Percentiles rank a stretch among this genome's conserved stretches.
These are phyloP conservation scores for Petroica traversi DNA, from an alignment of 2,113 vertebrate genomes.

Conservation along the genomic window DNA sequence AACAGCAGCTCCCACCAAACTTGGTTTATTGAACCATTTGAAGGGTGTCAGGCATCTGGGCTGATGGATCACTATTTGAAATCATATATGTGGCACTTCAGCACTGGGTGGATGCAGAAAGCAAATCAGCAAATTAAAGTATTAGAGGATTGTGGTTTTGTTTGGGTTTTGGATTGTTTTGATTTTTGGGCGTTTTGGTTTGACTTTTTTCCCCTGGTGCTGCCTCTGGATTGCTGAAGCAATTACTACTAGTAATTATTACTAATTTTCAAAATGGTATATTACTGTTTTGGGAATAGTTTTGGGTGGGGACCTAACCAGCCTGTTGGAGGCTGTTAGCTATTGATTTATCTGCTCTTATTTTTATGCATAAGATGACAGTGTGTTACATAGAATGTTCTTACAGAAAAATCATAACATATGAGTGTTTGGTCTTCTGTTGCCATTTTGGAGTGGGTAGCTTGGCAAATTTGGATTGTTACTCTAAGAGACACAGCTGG, in stretches of 20 bases:
- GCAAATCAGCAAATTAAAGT: not conserved
- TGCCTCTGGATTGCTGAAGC: not conserved
- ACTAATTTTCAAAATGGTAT: fast-evolving
- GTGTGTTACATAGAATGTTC: not conserved
- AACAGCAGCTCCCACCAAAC: not conserved
- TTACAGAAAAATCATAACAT: not conserved
- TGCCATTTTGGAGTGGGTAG: not conserved
- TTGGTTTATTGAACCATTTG: not conserved
- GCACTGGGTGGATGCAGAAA: not conserved
- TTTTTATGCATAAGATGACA: not conserved
- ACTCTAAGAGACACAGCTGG: not conserved
- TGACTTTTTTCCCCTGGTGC: not conserved
- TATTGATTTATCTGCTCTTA: not conserved
- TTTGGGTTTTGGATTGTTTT: not conserved
- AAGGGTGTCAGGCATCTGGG: fast-evolving
- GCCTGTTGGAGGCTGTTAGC: not conserved
- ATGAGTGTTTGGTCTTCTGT: not conserved
- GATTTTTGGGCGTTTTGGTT: fast-evolving
- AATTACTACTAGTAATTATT: not conserved
- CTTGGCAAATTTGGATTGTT: not conserved
- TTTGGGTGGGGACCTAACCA: not conserved
- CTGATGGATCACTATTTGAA: too few species aligned
- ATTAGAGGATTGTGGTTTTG: not conserved
- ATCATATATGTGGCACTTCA: not conserved
- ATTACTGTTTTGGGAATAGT: not conserved